Conservation (phyloP, 2,113 vertebrate species). For the Plectropomus leopardus region DNA sequence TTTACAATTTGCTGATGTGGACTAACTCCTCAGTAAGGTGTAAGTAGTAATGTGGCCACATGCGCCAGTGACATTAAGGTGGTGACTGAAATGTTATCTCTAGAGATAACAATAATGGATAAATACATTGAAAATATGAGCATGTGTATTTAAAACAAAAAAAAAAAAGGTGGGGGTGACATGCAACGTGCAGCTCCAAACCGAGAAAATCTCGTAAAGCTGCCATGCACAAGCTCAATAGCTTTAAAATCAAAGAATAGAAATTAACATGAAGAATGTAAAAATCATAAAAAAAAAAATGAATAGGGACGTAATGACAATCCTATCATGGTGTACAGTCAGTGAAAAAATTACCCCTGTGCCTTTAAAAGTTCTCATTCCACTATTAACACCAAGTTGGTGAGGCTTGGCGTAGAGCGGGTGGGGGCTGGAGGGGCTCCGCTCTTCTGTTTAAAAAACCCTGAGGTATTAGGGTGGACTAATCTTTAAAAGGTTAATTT, state of each 20-base stretch:
- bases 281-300: background rate
- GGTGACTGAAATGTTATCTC: background rate
- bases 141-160: background rate
- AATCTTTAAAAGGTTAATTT: constrained; percentile 99
- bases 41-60: background rate
- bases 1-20: constrained; percentile 1
- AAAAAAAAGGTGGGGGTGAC: too few species aligned
- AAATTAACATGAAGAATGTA: background rate
- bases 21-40: background rate
- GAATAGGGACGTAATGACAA: background rate
- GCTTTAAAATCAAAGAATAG: background rate
- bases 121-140: background rate
- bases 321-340: background rate
- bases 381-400: constrained; percentile 78
- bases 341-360: constrained; percentile 19
- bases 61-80: background rate
- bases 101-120: background rate
- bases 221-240: background rate
- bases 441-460: constrained; percentile 94
- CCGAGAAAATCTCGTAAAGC: background rate
- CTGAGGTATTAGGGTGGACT: constrained; percentile 98
- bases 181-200: background rate
- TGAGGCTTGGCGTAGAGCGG: constrained; percentile 79
- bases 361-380: constrained; percentile 77
- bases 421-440: constrained; percentile 72